A percentile compares a stretch with the other conserved stretches of the same genome.
These are phyloP conservation scores for Myotis lucifugus DNA, from an alignment of 2,113 vertebrate genomes.

Conservation along the genomic window DNA sequence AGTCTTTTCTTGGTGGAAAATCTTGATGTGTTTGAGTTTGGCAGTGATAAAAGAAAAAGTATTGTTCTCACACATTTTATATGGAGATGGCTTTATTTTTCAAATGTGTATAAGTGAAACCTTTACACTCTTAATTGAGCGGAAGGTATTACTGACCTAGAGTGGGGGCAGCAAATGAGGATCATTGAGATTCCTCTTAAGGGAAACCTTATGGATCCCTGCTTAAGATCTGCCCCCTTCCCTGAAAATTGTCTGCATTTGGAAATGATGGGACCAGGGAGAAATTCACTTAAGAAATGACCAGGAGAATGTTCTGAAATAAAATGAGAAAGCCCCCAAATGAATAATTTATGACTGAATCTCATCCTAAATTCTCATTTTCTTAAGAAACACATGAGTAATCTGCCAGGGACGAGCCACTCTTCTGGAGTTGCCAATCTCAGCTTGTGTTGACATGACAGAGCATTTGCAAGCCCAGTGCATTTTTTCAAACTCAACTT, in stretches of 20 bases:
- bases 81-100: conserved; percentile 27
- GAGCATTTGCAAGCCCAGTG: conserved; percentile 45
- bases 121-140: neutral
- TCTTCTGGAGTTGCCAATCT: conserved; percentile 60
- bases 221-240: neutral
- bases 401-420: neutral
- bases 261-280: conserved; percentile 43
- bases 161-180: neutral
- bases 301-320: conserved; percentile 42
- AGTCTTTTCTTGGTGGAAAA: conserved; percentile 48
- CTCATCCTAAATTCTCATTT: conserved; percentile 57
- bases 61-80: conserved; percentile 3
- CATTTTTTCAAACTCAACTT: conserved; percentile 52
- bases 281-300: conserved; percentile 59
- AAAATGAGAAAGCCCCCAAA: conserved; percentile 38
- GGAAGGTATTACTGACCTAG: neutral
- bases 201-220: neutral
- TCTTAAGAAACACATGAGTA: conserved; percentile 55
- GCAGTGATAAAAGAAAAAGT: conserved; percentile 31
- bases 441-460: conserved; percentile 31
- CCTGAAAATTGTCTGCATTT: conserved; percentile 45
- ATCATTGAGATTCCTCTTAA: neutral
- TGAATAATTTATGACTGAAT: conserved; percentile 65
- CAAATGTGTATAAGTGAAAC: neutral
- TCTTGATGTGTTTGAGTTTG: conserved; percentile 39